A percentile compares a stretch with the other conserved stretches of the same genome.
Evolutionary conservation across 2,888 invertebrate genomes (phyloP).

Genomic region (Phaedon cochleariae): DNA sequence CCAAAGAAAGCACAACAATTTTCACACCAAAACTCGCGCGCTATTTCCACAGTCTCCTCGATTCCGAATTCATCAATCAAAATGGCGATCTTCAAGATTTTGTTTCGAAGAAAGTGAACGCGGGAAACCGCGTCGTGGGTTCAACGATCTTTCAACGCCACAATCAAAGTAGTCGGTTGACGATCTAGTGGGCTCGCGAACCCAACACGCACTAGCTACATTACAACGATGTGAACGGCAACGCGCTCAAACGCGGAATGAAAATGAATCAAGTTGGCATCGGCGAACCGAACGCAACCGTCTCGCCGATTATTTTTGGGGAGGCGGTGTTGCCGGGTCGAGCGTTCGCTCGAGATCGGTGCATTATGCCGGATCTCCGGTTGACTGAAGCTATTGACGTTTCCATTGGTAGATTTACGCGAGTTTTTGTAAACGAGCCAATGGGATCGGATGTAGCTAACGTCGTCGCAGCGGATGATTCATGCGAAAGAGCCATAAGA

Average conservation of each 20-base stretch:
- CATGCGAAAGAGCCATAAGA: neutral
- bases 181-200: neutral
- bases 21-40: neutral
- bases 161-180: slow-evolving; percentile 9
- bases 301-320: slow-evolving; percentile 19
- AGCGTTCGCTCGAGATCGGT: neutral
- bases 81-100: slow-evolving; percentile 21
- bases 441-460: neutral
- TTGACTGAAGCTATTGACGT: neutral
- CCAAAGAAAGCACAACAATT: neutral
- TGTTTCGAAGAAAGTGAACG: slow-evolving; percentile 42
- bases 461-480: neutral
- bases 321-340: slow-evolving; percentile 25
- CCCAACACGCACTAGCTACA: neutral
- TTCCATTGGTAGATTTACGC: neutral
- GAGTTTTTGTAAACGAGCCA: neutral
- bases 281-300: slow-evolving; percentile 24
- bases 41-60: slow-evolving; percentile 17
- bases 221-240: neutral
- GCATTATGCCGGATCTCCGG: too few relatives aligned
- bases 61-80: too few relatives aligned
- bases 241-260: slow-evolving; percentile 26
- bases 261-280: slow-evolving; percentile 14
- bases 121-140: slow-evolving; percentile 13
- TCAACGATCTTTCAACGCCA: slow-evolving; percentile 24